phyloP scores from a whole-genome alignment of 2,113 vertebrate species.

The Drymodes brunneopygia region DNA sequence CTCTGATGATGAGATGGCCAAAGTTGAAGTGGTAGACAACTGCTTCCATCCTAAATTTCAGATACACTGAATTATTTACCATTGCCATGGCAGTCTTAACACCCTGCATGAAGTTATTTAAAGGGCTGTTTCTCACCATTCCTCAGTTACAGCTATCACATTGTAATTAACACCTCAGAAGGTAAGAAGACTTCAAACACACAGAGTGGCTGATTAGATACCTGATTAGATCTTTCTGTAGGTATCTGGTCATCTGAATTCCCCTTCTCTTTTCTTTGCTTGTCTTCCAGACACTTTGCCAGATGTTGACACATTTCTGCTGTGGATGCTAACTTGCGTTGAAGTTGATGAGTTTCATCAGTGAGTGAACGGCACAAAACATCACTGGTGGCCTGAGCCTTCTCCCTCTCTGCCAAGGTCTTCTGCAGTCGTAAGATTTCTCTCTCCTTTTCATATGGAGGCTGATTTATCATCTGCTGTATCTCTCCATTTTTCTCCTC shows the following conservation, averaged over 20 bases:
- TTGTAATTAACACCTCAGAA: background rate
- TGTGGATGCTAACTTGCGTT: conserved; percentile 78
- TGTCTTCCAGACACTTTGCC: conserved; percentile 77
- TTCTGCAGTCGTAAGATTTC: conserved; percentile 76
- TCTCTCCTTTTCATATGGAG: conserved; percentile 75
- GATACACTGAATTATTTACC: background rate
- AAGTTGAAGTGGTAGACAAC: background rate
- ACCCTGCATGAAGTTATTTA: background rate
- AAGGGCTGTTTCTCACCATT: background rate
- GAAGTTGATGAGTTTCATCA: conserved; percentile 83
- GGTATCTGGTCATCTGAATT: background rate
- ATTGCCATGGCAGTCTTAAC: background rate
- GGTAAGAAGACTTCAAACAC: background rate
- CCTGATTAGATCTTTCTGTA: conserved; percentile 66
- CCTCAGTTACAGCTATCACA: background rate
- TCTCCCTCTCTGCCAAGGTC: conserved; percentile 76
- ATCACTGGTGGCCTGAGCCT: conserved; percentile 75
- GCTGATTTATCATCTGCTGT: conserved; percentile 65
- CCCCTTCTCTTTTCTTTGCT: conserved; percentile 42
- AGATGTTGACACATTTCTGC: conserved; percentile 90
- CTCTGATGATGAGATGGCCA: background rate
- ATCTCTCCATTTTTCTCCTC: conserved; percentile 79
- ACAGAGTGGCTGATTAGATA: conserved; percentile 5
- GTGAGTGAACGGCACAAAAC: conserved; percentile 84
- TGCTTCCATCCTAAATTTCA: background rate